Percentiles rank a stretch among this genome's conserved stretches.
phyloP scores from a whole-genome alignment of 2,113 vertebrate species.

The Acrocephalus kingi region DNA sequence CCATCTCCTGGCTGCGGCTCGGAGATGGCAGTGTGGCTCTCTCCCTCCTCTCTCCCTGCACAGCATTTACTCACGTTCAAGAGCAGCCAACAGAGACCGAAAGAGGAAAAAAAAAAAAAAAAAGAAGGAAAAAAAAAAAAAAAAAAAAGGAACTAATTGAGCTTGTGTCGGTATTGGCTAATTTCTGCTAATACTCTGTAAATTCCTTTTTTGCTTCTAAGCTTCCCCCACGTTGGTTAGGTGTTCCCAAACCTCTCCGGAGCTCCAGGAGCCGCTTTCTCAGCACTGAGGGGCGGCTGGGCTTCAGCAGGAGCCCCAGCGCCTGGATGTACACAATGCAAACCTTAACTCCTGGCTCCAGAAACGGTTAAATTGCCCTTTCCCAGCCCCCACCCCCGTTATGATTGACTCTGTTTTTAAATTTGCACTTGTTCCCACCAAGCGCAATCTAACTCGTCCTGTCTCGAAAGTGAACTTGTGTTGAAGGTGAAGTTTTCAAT shows the following conservation, averaged over 20 bases:
- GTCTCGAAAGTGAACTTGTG: slow-evolving; percentile 67
- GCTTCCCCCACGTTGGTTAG: neutral
- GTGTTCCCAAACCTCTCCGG: neutral
- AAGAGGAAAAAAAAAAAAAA: neutral
- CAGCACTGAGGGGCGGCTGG: slow-evolving; percentile 4
- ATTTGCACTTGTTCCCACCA: slow-evolving; percentile 48
- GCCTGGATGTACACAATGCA: slow-evolving; percentile 10
- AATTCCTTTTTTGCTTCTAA: slow-evolving; percentile 7
- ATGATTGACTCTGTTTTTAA: slow-evolving; percentile 40
- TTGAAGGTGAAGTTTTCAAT: slow-evolving; percentile 77
- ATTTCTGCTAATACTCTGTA: slow-evolving; percentile 42
- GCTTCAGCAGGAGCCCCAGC: neutral
- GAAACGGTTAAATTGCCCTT: slow-evolving; percentile 41
- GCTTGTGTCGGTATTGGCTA: slow-evolving; percentile 49
- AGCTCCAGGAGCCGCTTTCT: neutral
- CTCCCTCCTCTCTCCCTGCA: neutral
- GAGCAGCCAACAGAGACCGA: slow-evolving; percentile 35
- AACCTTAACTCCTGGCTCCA: slow-evolving; percentile 48
- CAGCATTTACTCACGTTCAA: slow-evolving; percentile 14
- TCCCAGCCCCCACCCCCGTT: slow-evolving; percentile 17
- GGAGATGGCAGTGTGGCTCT: neutral
- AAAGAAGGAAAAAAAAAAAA: neutral
- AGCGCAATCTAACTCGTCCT: slow-evolving; percentile 29
- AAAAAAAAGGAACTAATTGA: neutral
- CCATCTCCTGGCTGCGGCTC: slow-evolving; percentile 28